Evolutionary conservation across 2,888 invertebrate species (phyloP).

Genomic region (Ectemnius lituratus): DNA sequence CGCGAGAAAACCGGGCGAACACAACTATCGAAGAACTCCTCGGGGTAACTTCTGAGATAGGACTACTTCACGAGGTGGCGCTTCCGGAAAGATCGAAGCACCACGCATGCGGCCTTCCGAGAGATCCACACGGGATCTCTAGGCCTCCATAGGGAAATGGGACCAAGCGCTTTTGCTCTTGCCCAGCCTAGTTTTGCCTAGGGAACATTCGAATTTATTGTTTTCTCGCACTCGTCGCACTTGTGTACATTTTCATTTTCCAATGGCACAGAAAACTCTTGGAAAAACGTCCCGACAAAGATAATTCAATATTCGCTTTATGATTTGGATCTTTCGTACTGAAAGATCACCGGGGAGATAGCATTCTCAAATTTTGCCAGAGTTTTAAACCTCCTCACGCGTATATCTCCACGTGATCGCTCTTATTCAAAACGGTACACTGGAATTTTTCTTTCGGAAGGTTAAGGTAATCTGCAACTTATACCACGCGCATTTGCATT

Average conservation of each 20-base stretch:
- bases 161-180: not conserved
- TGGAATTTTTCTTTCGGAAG: not conserved
- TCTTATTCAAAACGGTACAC: not conserved
- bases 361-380: no score
- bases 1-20: constrained; percentile 63
- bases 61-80: constrained; percentile 70
- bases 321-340: no score
- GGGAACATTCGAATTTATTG: not conserved
- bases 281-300: not conserved
- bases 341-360: no score
- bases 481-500: not conserved
- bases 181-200: not conserved
- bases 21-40: constrained; percentile 65
- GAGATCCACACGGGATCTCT: constrained; percentile 28
- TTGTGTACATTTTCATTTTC: no score
- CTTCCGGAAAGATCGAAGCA: constrained; percentile 39
- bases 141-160: not conserved
- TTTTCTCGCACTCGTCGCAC: no score
- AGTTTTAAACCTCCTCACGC: no score
- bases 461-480: constrained; percentile 31
- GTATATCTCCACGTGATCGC: not conserved
- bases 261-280: no score
- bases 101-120: constrained; percentile 62
- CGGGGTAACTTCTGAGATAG: constrained; percentile 69
- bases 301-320: not conserved